These are phyloP conservation scores for Oreohelix idahoensis DNA, from an alignment of 1,140 invertebrate species.

Conservation along the genomic window DNA sequence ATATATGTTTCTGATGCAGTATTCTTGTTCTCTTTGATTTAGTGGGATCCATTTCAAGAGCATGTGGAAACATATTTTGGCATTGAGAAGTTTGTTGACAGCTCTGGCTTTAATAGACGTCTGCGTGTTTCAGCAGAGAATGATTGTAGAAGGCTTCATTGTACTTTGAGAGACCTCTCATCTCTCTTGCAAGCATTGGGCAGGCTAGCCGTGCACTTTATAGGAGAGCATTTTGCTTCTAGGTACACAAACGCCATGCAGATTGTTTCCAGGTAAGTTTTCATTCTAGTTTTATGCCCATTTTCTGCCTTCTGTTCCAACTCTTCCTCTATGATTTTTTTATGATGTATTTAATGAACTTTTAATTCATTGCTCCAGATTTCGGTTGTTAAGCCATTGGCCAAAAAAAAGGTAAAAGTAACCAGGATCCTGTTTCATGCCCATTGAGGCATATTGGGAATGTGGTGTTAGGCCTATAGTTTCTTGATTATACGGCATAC, in stretches of 20 bases:
- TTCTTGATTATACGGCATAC: no score
- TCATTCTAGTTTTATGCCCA: no score
- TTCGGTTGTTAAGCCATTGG: no score
- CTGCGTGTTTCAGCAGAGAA: slow-evolving; percentile 73
- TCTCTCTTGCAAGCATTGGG: slow-evolving; percentile 79
- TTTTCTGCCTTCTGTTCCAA: no score
- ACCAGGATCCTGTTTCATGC: no score
- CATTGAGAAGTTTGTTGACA: slow-evolving; percentile 72
- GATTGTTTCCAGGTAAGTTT: slow-evolving; percentile 66
- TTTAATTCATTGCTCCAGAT: no score
- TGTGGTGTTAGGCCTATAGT: no score
- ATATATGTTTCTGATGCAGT: neutral
- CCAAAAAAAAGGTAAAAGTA: no score
- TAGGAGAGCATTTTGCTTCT: slow-evolving; percentile 73
- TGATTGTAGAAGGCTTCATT: slow-evolving; percentile 76
- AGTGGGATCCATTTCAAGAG: slow-evolving; percentile 74
- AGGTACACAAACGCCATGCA: slow-evolving; percentile 64
- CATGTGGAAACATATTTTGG: slow-evolving; percentile 76
- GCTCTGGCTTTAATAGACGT: slow-evolving; percentile 59
- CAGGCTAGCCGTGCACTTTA: slow-evolving; percentile 77
- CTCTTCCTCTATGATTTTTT: no score
- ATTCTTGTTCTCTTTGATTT: slow-evolving; percentile 23
- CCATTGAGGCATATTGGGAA: no score
- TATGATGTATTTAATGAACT: no score
- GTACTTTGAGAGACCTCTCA: slow-evolving; percentile 78